These are phyloP conservation scores for Atractosteus spatula DNA, from an alignment of 2,113 vertebrate genomes.

Conservation along the genomic window DNA sequence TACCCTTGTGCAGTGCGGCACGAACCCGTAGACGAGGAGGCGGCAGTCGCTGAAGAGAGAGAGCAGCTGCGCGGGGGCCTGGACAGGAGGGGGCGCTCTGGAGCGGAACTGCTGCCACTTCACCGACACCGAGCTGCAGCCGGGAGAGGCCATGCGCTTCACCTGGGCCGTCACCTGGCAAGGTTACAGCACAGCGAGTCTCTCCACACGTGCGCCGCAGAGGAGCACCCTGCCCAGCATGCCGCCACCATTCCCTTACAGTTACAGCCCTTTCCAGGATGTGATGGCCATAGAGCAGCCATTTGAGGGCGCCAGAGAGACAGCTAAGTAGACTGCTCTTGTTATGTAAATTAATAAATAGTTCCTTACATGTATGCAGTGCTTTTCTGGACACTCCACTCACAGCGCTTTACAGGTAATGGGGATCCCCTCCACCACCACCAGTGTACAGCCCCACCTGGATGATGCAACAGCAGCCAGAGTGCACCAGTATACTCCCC, in stretches of 20 bases:
- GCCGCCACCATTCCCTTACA: not conserved
- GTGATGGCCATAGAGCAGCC: no score
- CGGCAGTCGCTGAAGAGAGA: conserved; percentile 71
- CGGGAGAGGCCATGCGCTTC: conserved; percentile 59
- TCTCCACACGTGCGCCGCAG: not conserved
- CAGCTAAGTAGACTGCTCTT: no score
- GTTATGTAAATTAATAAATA: no score
- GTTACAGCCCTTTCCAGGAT: no score
- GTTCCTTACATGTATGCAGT: no score
- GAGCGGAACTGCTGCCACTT: conserved; percentile 79
- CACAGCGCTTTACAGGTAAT: no score
- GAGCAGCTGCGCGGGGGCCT: conserved; percentile 73
- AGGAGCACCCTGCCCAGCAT: not conserved
- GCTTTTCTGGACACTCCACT: no score
- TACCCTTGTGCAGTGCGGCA: conserved; percentile 80
- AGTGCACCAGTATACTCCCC: no score
- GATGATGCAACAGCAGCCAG: no score
- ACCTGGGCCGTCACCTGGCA: conserved; percentile 69
- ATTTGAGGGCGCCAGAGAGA: no score
- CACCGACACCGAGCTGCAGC: conserved; percentile 76
- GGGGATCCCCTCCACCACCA: no score
- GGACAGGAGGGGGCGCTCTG: conserved; percentile 50
- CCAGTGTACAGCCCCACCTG: no score
- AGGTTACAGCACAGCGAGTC: not conserved
- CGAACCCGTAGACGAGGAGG: conserved; percentile 79